phyloP scores from a whole-genome alignment of 2,113 vertebrate genomes.

The Phrynocephalus versicolor region DNA sequence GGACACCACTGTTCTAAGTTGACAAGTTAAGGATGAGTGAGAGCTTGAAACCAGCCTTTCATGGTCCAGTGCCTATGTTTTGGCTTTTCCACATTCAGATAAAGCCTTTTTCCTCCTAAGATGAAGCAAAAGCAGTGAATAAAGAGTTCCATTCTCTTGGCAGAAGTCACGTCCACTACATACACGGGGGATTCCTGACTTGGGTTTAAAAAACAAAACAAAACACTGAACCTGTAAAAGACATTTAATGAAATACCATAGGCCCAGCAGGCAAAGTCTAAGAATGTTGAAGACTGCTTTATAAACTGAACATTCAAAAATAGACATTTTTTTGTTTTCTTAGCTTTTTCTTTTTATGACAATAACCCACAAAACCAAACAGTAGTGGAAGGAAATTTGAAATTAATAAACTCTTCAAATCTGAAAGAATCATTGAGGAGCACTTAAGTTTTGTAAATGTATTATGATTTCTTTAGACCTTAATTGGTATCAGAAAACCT shows the following conservation, averaged over 20 bases:
- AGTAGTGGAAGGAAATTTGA: conserved; percentile 5
- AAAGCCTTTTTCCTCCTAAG: conserved; percentile 24
- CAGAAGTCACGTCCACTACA: conserved; percentile 46
- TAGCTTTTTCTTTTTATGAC: conserved; percentile 7
- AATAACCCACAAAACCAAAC: not conserved
- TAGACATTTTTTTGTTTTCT: not conserved
- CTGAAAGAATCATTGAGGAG: not conserved
- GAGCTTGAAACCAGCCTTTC: conserved; percentile 41
- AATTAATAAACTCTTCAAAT: conserved; percentile 3
- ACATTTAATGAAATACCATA: conserved; percentile 37
- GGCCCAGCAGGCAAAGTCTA: conserved; percentile 46
- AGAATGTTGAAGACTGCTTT: not conserved
- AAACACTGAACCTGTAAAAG: conserved; percentile 61
- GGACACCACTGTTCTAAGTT: not conserved
- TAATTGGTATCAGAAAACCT: not conserved
- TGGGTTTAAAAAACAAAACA: conserved; percentile 56
- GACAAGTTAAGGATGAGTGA: not conserved
- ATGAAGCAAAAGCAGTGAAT: conserved; percentile 47
- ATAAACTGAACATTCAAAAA: conserved; percentile 19
- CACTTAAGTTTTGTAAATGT: not conserved
- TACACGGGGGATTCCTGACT: conserved; percentile 40
- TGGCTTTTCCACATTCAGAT: not conserved
- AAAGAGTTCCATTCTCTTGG: conserved; percentile 45
- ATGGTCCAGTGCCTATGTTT: not conserved
- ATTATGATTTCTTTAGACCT: not conserved